phyloP scores from a whole-genome alignment of 2,113 vertebrate species.

The Pseudonaja textilis region DNA sequence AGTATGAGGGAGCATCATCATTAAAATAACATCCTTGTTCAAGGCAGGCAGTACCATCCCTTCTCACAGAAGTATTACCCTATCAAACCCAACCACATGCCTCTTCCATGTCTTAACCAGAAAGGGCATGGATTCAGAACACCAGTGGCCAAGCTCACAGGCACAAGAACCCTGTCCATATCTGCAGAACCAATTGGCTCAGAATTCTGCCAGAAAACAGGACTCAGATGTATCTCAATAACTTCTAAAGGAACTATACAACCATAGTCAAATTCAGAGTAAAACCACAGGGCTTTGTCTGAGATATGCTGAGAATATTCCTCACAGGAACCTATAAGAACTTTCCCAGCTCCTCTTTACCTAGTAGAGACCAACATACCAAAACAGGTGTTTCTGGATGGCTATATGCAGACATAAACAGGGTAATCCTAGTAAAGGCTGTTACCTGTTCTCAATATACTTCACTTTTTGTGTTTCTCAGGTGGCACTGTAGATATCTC shows the following conservation, averaged over 20 bases:
- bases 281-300: not conserved
- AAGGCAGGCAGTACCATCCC: not conserved
- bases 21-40: conserved; percentile 13
- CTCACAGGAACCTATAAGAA: not conserved
- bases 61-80: not conserved
- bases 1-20: conserved; percentile 18
- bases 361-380: not conserved
- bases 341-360: not conserved
- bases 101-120: not conserved
- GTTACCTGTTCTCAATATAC: not conserved
- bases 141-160: not conserved
- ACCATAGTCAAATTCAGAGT: not conserved
- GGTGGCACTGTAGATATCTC: not conserved
- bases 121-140: not conserved
- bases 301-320: not conserved
- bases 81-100: not conserved
- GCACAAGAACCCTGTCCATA: not conserved
- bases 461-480: not conserved
- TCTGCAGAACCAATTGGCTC: not conserved
- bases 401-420: not conserved
- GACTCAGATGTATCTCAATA: not conserved
- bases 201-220: not conserved
- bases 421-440: not conserved
- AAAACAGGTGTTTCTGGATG: not conserved
- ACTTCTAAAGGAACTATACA: not conserved